Evolutionary conservation across 2,113 vertebrate genomes (phyloP), one percentile per base, ranked within the genome.

Genomic region (Coreoperca whiteheadi): DNA sequence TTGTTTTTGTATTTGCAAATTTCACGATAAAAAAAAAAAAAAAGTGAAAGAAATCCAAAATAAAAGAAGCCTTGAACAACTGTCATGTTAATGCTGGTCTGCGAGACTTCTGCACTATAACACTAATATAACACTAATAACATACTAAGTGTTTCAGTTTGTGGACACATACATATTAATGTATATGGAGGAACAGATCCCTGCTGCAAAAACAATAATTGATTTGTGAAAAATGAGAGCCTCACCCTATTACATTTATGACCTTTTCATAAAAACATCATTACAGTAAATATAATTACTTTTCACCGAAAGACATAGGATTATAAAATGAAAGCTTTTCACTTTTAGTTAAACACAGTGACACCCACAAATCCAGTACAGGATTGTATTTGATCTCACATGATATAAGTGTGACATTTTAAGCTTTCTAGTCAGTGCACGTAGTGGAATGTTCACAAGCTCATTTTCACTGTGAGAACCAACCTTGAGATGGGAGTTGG

Each of bases 361-460:
- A 18, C 69, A 85, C 25, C 39, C 50, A 63, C n/a, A 64, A 14
- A 54, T 67, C 37, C 79, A n/a, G 8, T 48, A 21, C 53, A 83
- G 46, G 65, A 60, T 30, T 67, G 46, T 60, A 85, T 91, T 85
- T 83, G 34, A 86, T 79, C 50, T 86, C 23, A 34, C 41, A 59
- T 69, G 73, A 74, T 84, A 50, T 65, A 60, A 85, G 7, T 56
- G 43, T 84, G 86, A 87, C 86, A 87, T 86, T 86, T 84, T 57
- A 79, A 54, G 20, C 2, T 28, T 79, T 79, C 90, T 41, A 87
- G 93, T 94, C 83, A 15, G 84, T 15, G 77, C 93, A 88, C 23
- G 93, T 39, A 64, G 18, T 61, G 90, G 91, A 93, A 93, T 93
- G 93, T 86, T 88, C 70, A 61, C 77, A n/a, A 72, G 81, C 69